Evolutionary conservation across 2,113 vertebrate genomes (phyloP), one percentile per base, ranked within the genome.

Genomic region (Pygoscelis adeliae): DNA sequence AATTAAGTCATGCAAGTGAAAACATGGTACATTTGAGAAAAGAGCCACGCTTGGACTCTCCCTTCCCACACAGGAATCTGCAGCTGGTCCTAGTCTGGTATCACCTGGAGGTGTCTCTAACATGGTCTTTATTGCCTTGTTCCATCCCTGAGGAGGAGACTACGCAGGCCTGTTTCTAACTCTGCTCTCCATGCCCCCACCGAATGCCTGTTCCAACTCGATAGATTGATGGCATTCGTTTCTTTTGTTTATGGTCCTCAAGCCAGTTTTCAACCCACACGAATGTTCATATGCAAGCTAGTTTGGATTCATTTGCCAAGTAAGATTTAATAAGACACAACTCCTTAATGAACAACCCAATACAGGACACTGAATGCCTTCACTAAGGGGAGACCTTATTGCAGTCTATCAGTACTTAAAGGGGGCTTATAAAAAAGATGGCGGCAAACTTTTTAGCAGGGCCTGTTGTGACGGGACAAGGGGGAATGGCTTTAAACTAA

Each of bases 221-320:
- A 96, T 97, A 77, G 70, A 96, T 97, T 94, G 95, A 97, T 97
- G 76, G 69, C 95, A 95, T 97, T 96, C 32, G 14, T 72, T 92
- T 71, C 92, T 89, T 84, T 87, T 97, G 97, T 97, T 97, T 96
- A 96, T 85, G 91, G 87, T 97, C 93, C 84, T 95, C 81, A 71
- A 96, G 96, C 95, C 95, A 96, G 97, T 69, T 96, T 93, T 94
- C 95, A 97, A 69, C 95, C 96, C 94, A 96, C 95, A 96, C 16
- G 3, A 85, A 95, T 89, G 81, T 56, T 97, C 94, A 46, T 40
- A 76, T 83, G 73, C 61, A 79, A 95, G 91, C 65, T 73, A 63
- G 49, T 72, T 89, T 79, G 77, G 36, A 62, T 85, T 87, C 30
- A 89, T 72, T 29, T 96, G 91, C 93, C 96, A 93, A 86, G 81